Percentiles rank a stretch among this genome's conserved stretches.
phyloP scores from a whole-genome alignment of 2,113 vertebrate genomes.

The Tragulus kanchil region DNA sequence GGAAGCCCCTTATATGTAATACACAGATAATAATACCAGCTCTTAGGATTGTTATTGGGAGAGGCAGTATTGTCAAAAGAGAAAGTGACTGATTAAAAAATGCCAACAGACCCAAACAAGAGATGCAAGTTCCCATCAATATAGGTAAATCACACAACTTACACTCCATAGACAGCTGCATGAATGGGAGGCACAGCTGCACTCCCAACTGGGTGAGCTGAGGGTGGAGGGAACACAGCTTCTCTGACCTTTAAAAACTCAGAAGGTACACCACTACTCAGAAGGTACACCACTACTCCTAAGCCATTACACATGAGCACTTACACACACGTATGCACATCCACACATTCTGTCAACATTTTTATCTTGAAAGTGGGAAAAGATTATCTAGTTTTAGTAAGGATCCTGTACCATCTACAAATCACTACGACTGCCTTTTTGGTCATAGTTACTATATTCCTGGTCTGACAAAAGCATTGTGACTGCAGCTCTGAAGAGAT shows the following conservation, averaged over 20 bases:
- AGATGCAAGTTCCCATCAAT: neutral
- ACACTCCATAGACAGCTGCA: neutral
- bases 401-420: neutral
- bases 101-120: neutral
- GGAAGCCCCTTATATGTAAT: neutral
- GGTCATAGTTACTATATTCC: neutral
- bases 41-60: neutral
- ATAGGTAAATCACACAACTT: neutral
- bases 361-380: neutral
- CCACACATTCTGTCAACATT: neutral
- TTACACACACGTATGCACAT: neutral
- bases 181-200: neutral
- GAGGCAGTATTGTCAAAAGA: neutral
- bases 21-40: neutral
- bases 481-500: neutral
- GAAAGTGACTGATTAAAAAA: neutral
- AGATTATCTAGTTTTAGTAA: neutral
- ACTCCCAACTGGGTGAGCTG: rapidly evolving
- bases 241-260: neutral
- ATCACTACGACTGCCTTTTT: neutral
- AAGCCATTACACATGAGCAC: too few species aligned
- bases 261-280: too few species aligned
- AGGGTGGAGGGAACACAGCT: neutral
- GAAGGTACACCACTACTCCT: neutral
- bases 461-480: neutral